These are phyloP conservation scores for Catagonus wagneri DNA, from an alignment of 2,113 vertebrate species.

Conservation along the genomic window DNA sequence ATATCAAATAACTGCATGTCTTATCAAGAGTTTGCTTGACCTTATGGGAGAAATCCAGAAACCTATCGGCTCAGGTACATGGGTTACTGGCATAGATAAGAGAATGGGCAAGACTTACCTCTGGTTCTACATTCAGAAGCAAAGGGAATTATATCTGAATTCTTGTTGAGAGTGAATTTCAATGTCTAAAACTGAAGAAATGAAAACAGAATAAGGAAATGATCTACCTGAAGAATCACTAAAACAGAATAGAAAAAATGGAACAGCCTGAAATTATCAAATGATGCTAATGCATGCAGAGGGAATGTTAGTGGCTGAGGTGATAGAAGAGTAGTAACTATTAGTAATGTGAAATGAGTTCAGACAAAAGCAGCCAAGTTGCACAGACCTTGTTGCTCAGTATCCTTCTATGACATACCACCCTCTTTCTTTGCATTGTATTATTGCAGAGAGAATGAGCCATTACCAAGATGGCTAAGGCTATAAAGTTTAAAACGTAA, in stretches of 20 bases:
- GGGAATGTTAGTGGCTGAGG: neutral
- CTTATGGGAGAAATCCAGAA: neutral
- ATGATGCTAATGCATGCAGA: neutral
- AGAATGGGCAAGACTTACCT: neutral
- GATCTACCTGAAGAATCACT: neutral
- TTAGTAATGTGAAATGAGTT: neutral
- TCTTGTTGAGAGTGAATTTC: neutral
- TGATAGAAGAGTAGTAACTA: neutral
- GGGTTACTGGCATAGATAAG: neutral
- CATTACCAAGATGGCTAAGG: neutral
- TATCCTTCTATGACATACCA: neutral
- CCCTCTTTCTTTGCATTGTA: neutral
- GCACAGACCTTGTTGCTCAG: neutral
- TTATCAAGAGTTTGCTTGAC: neutral
- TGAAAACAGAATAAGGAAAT: neutral
- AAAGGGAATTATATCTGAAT: neutral
- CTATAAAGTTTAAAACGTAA: neutral
- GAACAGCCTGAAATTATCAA: neutral
- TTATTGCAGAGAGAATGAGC: conserved; percentile 1
- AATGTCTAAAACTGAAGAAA: neutral
- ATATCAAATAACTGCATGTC: neutral
- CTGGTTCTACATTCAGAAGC: neutral
- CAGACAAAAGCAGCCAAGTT: neutral
- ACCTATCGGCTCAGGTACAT: neutral
- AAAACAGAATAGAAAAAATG: neutral